Conservation (phyloP, 1,140 invertebrate species). For the Archivesica marissinica region DNA sequence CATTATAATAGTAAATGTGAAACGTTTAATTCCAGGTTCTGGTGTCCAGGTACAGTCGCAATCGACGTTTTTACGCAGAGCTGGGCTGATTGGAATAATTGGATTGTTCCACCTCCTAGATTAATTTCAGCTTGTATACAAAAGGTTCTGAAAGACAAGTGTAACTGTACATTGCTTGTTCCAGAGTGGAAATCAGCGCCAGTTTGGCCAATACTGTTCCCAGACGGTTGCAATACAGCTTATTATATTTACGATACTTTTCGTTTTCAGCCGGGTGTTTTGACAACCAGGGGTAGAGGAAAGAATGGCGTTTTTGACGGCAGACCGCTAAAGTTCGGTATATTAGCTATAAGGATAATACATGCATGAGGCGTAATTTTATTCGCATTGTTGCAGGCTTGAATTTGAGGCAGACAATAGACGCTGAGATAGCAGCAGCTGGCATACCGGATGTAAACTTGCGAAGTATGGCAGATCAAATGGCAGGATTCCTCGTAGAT, state of each 20-base stretch:
- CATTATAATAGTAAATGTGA: conserved; percentile 3
- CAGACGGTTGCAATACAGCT: background rate
- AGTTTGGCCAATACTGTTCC: conserved; percentile 29
- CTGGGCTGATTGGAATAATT: conserved; percentile 17
- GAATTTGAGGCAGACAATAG: no score
- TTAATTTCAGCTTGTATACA: background rate
- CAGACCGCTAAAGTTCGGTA: no score
- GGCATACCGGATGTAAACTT: no score
- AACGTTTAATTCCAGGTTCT: conserved; percentile 24
- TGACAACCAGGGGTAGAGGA: background rate
- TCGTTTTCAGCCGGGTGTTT: background rate
- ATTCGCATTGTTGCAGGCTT: no score
- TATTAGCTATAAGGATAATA: no score
- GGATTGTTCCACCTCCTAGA: conserved; percentile 32
- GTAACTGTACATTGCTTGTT: conserved; percentile 20
- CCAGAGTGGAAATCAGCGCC: conserved; percentile 41
- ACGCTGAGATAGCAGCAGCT: no score
- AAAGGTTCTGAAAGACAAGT: background rate
- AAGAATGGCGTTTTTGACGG: conserved; percentile 32
- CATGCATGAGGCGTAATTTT: no score
- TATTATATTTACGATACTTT: background rate
- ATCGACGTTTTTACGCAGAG: conserved; percentile 15
- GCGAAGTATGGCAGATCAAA: no score
- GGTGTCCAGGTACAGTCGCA: background rate
- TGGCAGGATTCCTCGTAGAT: no score